Conservation (phyloP, 2,888 invertebrate genomes). For the Microplitis manilae region DNA sequence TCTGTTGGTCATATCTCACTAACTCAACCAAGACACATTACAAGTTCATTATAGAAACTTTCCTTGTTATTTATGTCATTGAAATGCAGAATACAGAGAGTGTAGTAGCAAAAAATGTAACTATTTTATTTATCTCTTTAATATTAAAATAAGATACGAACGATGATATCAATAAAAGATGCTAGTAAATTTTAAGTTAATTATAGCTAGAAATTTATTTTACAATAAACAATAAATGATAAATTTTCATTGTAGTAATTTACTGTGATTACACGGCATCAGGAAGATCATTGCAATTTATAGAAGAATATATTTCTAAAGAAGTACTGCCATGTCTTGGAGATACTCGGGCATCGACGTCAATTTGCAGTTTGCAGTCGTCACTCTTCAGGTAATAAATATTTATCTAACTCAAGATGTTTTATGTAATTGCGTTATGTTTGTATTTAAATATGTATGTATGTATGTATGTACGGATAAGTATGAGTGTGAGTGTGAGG, state of each 20-base stretch:
- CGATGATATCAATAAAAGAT: constrained; percentile 18
- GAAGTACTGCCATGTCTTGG: constrained; percentile 89
- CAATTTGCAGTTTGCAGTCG: constrained; percentile 89
- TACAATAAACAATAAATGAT: too few species aligned
- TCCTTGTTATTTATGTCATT: constrained; percentile 27
- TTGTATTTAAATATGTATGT: background rate
- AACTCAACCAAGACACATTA: constrained; percentile 1
- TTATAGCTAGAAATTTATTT: background rate
- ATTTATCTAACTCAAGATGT: constrained; percentile 27
- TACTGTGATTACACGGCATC: constrained; percentile 93
- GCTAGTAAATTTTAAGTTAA: constrained; percentile 1
- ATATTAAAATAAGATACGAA: constrained; percentile 7
- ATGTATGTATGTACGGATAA: background rate
- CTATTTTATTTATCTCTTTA: constrained; percentile 13
- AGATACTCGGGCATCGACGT: constrained; percentile 86
- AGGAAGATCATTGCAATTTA: constrained; percentile 85
- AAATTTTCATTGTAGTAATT: constrained; percentile 76
- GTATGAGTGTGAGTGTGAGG: background rate
- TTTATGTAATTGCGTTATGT: background rate
- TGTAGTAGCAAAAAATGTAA: constrained; percentile 7
- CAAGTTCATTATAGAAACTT: constrained; percentile 33
- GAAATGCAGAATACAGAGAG: background rate
- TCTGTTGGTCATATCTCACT: background rate
- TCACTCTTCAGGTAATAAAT: constrained; percentile 83
- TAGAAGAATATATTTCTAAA: constrained; percentile 86